Evolutionary conservation across 2,888 invertebrate genomes (phyloP).

Genomic region (Rhorus exstirpatorius): DNA sequence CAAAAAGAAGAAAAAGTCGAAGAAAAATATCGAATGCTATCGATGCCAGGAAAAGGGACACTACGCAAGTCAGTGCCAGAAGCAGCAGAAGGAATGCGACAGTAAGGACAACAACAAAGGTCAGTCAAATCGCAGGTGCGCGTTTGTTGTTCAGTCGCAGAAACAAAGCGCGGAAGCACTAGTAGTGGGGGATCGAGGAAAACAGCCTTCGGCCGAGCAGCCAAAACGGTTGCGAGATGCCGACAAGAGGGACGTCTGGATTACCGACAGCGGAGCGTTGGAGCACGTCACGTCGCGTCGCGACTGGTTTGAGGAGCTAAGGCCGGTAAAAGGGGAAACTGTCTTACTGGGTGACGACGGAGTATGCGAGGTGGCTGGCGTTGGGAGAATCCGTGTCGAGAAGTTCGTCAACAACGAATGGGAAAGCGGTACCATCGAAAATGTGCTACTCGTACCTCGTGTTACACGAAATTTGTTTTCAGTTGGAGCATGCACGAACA

Average conservation of each 20-base stretch:
- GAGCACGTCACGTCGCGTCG: constrained; percentile 69
- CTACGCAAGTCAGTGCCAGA: background rate
- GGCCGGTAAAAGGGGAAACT: constrained; percentile 44
- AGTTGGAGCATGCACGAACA: no score
- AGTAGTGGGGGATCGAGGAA: constrained; percentile 30
- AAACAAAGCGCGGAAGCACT: constrained; percentile 14
- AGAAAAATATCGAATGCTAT: no score
- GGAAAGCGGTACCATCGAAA: constrained; percentile 67
- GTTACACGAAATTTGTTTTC: no score
- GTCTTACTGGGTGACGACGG: constrained; percentile 70
- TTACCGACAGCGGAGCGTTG: constrained; percentile 72
- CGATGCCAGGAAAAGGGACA: no score
- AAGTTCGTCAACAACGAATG: constrained; percentile 72
- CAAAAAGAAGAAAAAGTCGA: no score
- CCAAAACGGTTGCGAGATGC: background rate
- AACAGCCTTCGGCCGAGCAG: constrained; percentile 41
- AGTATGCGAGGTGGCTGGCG: constrained; percentile 70
- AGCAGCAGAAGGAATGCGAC: constrained; percentile 6
- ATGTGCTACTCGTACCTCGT: no score
- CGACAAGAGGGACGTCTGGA: constrained; percentile 66
- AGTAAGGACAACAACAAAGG: constrained; percentile 37
- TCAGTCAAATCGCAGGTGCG: constrained; percentile 9
- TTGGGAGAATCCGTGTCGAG: constrained; percentile 72
- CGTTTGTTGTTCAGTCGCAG: constrained; percentile 13
- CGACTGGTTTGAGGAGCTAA: constrained; percentile 64